phyloP scores from a whole-genome alignment of 2,113 vertebrate genomes.

The Thryonomys swinderianus region DNA sequence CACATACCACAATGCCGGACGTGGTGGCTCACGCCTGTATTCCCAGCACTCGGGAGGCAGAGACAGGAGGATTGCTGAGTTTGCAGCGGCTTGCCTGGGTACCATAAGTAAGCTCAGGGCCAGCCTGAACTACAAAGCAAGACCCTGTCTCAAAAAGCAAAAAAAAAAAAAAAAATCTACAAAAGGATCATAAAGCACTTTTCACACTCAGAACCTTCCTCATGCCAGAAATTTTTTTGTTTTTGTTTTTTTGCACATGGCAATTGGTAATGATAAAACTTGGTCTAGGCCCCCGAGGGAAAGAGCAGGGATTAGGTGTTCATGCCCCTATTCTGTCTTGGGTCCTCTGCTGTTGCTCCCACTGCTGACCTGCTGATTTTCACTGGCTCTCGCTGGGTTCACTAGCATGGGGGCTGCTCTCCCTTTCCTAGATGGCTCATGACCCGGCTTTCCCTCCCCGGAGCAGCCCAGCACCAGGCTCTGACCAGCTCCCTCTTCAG shows the following conservation, averaged over 20 bases:
- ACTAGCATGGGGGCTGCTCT: neutral
- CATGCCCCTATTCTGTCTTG: neutral
- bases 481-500: conserved; percentile 81
- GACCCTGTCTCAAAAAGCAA: no score
- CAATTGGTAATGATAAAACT: neutral
- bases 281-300: neutral
- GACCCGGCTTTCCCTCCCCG: neutral
- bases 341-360: neutral
- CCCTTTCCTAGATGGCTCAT: neutral
- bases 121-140: no score
- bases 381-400: neutral
- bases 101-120: no score
- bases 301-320: neutral
- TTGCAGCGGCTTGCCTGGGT: no score
- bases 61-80: no score
- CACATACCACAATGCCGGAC: no score
- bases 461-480: neutral
- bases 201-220: neutral
- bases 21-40: no score
- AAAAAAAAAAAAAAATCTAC: no score
- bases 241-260: neutral
- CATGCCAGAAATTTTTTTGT: neutral
- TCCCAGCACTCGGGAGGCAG: no score
- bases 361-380: neutral
- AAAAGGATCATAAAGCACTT: conserved; percentile 32